Conservation (phyloP, 2,113 vertebrate genomes). For the Chunga burmeisteri region DNA sequence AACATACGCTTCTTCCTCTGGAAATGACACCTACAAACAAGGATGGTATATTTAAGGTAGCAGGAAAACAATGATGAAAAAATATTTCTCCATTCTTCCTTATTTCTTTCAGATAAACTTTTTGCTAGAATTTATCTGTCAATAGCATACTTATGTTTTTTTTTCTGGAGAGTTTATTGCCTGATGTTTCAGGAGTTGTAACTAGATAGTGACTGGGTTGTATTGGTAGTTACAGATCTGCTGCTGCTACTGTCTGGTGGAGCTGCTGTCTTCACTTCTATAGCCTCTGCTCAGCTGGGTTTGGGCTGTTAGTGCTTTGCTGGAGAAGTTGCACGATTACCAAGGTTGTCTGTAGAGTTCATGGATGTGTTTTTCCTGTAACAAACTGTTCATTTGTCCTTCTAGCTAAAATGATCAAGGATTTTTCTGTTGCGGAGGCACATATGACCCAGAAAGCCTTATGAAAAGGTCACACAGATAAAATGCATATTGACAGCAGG, state of each 20-base stretch:
- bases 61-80: neutral
- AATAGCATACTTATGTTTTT: neutral
- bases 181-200: neutral
- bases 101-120: neutral
- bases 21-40: neutral
- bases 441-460: neutral
- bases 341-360: neutral
- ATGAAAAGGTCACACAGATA: neutral
- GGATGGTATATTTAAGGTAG: neutral
- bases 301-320: neutral
- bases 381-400: neutral
- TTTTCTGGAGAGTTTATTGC: neutral
- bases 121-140: neutral
- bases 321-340: neutral
- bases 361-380: neutral
- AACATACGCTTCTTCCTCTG: neutral
- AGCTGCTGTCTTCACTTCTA: neutral
- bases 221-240: neutral
- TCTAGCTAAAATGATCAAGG: neutral
- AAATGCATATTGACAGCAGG: neutral
- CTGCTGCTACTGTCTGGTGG: neutral
- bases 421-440: neutral
- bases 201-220: neutral
- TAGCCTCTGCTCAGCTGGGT: neutral
- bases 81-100: neutral